A percentile compares a stretch with the other conserved stretches of the same genome.
phyloP scores from a whole-genome alignment of 53 echinoderm and acorn worm species.

The Hippasteria phrygiana region DNA sequence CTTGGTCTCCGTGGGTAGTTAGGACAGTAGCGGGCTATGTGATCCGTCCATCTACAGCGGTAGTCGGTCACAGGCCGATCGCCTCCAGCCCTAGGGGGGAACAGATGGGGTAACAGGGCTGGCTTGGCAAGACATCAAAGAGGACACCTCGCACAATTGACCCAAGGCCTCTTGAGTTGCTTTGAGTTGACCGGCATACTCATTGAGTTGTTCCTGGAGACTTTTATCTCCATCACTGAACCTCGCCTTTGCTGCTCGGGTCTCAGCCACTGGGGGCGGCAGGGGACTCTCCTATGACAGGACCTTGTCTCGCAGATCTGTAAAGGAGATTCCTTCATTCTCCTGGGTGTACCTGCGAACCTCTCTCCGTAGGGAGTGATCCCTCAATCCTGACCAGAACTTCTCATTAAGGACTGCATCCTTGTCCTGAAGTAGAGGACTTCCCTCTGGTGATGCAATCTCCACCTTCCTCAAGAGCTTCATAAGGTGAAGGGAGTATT shows the following conservation, averaged over 20 bases:
- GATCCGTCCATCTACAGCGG: too few relatives aligned
- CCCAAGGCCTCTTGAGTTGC: slow-evolving; percentile 28
- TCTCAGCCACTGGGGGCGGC: neutral
- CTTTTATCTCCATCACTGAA: neutral
- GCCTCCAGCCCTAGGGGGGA: too few relatives aligned
- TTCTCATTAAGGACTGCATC: slow-evolving; percentile 7
- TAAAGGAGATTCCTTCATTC: neutral
- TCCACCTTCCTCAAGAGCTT: slow-evolving; percentile 39
- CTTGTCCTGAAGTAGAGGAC: neutral
- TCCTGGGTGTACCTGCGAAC: neutral
- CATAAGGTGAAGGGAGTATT: slow-evolving; percentile 5
- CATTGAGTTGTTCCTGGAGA: slow-evolving; percentile 28
- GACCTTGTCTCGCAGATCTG: slow-evolving; percentile 10
- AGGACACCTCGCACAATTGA: slow-evolving; percentile 16
- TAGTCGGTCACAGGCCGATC: too few relatives aligned
- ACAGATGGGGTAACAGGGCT: neutral
- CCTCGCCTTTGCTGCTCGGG: neutral
- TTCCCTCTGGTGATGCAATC: neutral
- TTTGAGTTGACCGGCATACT: slow-evolving; percentile 32
- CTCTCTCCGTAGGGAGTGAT: neutral
- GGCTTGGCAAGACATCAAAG: neutral
- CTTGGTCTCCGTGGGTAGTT: too few relatives aligned
- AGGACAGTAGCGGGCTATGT: too few relatives aligned
- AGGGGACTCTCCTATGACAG: slow-evolving; percentile 24
- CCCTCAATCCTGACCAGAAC: neutral